These are phyloP conservation scores for Crax fasciolata DNA, from an alignment of 2,797 vertebrate species.

Conservation along the genomic window DNA sequence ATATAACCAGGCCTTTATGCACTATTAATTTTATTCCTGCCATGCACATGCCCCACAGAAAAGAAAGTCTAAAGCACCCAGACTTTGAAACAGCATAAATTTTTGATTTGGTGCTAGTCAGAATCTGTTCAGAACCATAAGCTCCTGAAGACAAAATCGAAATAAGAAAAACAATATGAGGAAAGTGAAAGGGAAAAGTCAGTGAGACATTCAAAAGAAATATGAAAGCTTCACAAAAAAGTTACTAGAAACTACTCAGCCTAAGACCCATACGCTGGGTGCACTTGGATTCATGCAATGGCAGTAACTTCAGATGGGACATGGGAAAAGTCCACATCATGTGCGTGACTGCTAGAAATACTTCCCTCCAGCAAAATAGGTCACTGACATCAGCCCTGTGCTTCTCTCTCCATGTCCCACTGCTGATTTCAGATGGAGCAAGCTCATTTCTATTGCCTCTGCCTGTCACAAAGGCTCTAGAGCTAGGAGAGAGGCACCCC, in stretches of 20 bases:
- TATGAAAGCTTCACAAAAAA: background rate
- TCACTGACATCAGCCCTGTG: background rate
- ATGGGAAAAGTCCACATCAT: accelerated
- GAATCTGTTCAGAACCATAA: slow-evolving; percentile 36
- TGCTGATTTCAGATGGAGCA: too few relatives aligned
- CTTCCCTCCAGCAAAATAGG: background rate
- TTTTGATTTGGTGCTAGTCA: slow-evolving; percentile 9
- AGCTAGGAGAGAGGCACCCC: background rate
- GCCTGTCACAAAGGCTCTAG: background rate
- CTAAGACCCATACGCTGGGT: background rate
- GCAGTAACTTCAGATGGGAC: background rate
- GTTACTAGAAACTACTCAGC: background rate
- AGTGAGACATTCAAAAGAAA: background rate
- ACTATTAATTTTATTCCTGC: slow-evolving; percentile 22
- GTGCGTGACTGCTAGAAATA: accelerated
- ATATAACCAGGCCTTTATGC: slow-evolving; percentile 26
- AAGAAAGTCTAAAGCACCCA: background rate
- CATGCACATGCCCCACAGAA: background rate
- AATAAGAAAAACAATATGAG: background rate
- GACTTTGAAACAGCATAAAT: background rate
- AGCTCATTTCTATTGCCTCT: background rate
- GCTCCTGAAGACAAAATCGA: background rate
- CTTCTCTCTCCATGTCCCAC: background rate
- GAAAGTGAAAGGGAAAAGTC: background rate
- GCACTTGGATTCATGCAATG: background rate